Base-by-base conservation (phyloP, 2,888 invertebrate species). In the Neoascia interrupta region DNA sequence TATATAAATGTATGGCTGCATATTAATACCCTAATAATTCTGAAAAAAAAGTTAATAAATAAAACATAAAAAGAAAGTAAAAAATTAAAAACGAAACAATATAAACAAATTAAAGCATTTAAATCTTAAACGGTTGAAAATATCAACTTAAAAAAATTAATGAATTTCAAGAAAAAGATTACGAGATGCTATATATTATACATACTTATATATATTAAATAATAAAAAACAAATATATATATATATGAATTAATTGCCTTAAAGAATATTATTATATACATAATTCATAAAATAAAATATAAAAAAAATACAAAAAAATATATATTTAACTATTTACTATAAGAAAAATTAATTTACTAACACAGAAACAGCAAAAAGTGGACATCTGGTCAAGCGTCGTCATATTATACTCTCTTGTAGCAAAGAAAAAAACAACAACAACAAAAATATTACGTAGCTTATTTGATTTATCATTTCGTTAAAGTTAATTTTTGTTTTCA, bases 181-280 rank as follows among this genome's bases (percentile, higher is more conserved):
- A 72, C 41, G 41, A 79, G 60, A 79, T 56, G 79, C 73, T 79
- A 79, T 79, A 79, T 79, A 79, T 79, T 80, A 80, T 80, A 80
- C 74, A 80, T 80, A 80, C 68, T 69, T 74, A 74, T 74, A 73
- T 72, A 76, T 47, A 68, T 23, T 39, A 43, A 43, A 58, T 23
- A 58, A 63, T 47, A 56, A 11, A 54, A 54, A 56, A 53, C 31
- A 64, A 64, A 64, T 31, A 68, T 63, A 80, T 66, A 70, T 70
- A 79, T 80, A 80, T 69, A 80, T 74, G 80, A 80, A 80, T 80
- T 80, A 80, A 74, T 80, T 80, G 80, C 80, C 80, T 80, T 80
- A 80, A 61, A 80, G 53, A 80, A 74, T 80, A 80, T 80, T 80
- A 80, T 80, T 80, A 80, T 80, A 80, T 80, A 80, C 80, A 80